Conservation (phyloP, 2,113 vertebrate genomes). For the Burhinus oedicnemus region DNA sequence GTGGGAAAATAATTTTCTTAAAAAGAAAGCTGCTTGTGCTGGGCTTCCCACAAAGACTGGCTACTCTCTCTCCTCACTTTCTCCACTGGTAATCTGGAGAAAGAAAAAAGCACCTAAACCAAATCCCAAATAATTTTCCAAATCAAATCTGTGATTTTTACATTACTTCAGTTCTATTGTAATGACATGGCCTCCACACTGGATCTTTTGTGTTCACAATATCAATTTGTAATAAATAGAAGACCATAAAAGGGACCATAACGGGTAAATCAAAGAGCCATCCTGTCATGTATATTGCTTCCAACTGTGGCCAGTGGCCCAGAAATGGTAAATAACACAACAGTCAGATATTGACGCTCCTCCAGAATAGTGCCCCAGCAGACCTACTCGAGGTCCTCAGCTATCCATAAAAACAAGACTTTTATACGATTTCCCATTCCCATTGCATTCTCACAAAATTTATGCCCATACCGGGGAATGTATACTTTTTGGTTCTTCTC, state of each 20-base stretch:
- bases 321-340: not conserved
- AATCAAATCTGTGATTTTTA: not conserved
- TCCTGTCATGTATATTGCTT: not conserved
- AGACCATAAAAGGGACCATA: not conserved
- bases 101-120: not conserved
- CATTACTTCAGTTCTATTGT: not conserved
- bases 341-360: not conserved
- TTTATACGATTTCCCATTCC: not conserved
- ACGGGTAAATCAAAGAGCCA: not conserved
- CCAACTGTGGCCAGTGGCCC: not conserved
- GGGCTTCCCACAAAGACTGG: not conserved
- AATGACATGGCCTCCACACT: not conserved
- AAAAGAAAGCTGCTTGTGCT: not conserved
- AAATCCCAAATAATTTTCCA: not conserved
- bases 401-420: not conserved
- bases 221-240: not conserved
- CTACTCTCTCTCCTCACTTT: not conserved
- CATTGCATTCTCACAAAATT: not conserved
- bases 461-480: slow-evolving; percentile 74
- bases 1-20: not conserved
- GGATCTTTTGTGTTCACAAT: not conserved
- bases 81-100: not conserved
- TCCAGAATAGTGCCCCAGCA: not conserved
- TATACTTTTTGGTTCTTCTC: slow-evolving; percentile 79
- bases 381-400: not conserved